phyloP scores from a whole-genome alignment of 2,797 vertebrate species.

The Cirrhinus molitorella region DNA sequence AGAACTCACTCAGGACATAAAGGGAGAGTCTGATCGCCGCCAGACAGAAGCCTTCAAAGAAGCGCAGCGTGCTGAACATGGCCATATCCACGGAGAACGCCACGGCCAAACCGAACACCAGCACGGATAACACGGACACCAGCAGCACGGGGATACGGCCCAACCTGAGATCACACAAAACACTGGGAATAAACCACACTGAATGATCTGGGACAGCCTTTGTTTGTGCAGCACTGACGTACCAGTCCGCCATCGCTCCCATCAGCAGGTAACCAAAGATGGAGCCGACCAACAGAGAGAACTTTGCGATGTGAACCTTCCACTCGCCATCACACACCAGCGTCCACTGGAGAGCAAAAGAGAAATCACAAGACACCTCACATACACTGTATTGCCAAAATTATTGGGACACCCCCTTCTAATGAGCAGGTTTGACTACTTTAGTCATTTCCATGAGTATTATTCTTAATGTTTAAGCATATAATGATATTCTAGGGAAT shows the following conservation, averaged over 20 bases:
- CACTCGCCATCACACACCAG: conserved; percentile 95
- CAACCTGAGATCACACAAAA: conserved; percentile 80
- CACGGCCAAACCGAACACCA: conserved; percentile 91
- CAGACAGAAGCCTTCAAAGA: conserved; percentile 98
- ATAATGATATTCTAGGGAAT: too few species aligned
- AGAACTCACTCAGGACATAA: conserved; percentile 91
- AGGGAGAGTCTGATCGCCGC: conserved; percentile 94
- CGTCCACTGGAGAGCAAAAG: conserved; percentile 85
- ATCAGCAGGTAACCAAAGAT: conserved; percentile 97
- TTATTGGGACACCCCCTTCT: too few species aligned
- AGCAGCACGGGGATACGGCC: conserved; percentile 94
- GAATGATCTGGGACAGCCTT: too few species aligned
- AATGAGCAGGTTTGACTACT: too few species aligned
- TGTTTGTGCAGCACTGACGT: conserved; percentile 62
- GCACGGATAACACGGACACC: conserved; percentile 89
- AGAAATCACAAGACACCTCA: neutral
- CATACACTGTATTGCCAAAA: neutral
- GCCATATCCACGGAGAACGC: conserved; percentile 94
- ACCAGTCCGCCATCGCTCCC: conserved; percentile 98
- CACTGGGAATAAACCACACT: neutral
- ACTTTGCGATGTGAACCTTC: conserved; percentile 98
- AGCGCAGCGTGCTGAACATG: conserved; percentile 98
- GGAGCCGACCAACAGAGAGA: conserved; percentile 94
- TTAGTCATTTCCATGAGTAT: too few species aligned
- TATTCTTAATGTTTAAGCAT: too few species aligned